A percentile compares a stretch with the other conserved stretches of the same genome.
Conservation (phyloP, 2,113 vertebrate species). For the Ranitomeya imitator region DNA sequence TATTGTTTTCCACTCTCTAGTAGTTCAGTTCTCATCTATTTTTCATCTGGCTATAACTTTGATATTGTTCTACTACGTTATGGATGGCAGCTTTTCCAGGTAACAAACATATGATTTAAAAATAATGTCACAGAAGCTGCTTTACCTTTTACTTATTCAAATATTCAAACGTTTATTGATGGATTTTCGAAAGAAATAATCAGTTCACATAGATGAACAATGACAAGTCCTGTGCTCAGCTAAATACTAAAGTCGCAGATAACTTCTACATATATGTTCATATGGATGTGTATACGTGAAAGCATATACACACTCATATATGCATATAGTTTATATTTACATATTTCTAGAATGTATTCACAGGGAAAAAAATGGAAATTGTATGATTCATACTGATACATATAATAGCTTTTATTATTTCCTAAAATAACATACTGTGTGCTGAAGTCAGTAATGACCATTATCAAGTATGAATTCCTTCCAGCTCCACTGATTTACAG, state of each 20-base stretch:
- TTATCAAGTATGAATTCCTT: conserved; percentile 16
- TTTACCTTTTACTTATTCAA: background rate
- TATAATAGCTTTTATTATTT: conserved; percentile 16
- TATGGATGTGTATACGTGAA: background rate
- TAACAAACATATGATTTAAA: background rate
- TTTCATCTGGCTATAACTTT: background rate
- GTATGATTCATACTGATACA: conserved; percentile 22
- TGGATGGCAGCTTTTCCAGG: background rate
- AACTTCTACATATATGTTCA: conserved; percentile 11
- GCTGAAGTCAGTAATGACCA: background rate
- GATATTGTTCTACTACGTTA: background rate
- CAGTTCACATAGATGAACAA: conserved; percentile 1
- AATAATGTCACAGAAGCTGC: background rate
- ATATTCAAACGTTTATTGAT: conserved; percentile 35
- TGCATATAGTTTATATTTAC: conserved; percentile 2
- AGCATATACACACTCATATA: conserved; percentile 18
- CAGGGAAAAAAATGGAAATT: conserved; percentile 15
- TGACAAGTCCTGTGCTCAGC: conserved; percentile 20
- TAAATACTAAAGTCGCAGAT: conserved; percentile 1
- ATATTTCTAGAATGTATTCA: conserved; percentile 6
- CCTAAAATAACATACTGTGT: background rate
- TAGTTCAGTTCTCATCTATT: background rate
- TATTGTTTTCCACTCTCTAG: background rate
- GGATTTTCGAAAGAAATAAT: conserved; percentile 36
- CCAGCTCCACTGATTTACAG: background rate